Conservation (phyloP, 2,888 invertebrate species). For the Pediacus dermestoides region DNA sequence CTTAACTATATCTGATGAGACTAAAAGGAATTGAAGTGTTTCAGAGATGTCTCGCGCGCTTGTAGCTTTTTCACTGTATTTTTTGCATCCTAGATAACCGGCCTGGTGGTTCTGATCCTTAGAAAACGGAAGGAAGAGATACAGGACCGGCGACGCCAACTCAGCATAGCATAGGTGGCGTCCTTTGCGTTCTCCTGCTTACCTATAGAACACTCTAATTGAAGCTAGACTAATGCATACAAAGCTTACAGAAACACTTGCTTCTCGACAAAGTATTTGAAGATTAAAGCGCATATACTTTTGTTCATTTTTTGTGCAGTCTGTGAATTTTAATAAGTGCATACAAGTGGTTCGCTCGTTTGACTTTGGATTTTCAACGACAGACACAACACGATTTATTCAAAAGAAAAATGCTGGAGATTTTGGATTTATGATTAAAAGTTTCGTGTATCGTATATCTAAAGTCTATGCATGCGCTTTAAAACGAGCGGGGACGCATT, state of each 20-base stretch:
- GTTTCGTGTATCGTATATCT: too few relatives aligned
- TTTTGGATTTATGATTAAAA: conserved; percentile 20
- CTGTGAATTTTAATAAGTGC: conserved; percentile 22
- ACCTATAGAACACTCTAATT: conserved; percentile 37
- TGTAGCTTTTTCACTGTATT: too few relatives aligned
- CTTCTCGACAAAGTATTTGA: conserved; percentile 32
- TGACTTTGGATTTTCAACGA: too few relatives aligned
- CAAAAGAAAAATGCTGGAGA: conserved; percentile 16
- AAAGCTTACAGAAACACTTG: conserved; percentile 36
- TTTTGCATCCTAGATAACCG: conserved; percentile 10
- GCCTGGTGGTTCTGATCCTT: too few relatives aligned
- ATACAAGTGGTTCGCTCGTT: conserved; percentile 24
- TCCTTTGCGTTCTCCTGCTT: conserved; percentile 24
- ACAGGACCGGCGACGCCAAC: conserved; percentile 3
- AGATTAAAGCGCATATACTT: conserved; percentile 41
- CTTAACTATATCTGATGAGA: not conserved
- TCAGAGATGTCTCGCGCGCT: not conserved
- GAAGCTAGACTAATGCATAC: conserved; percentile 39
- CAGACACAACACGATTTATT: conserved; percentile 15
- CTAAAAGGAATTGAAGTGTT: conserved; percentile 6
- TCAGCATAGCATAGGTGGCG: not conserved
- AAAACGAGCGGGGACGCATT: not conserved
- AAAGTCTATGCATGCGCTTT: not conserved
- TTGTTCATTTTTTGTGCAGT: conserved; percentile 16
- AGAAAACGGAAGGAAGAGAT: conserved; percentile 1